These are phyloP conservation scores for Epinephelus coioides DNA, from an alignment of 2,797 vertebrate genomes.

Conservation along the genomic window DNA sequence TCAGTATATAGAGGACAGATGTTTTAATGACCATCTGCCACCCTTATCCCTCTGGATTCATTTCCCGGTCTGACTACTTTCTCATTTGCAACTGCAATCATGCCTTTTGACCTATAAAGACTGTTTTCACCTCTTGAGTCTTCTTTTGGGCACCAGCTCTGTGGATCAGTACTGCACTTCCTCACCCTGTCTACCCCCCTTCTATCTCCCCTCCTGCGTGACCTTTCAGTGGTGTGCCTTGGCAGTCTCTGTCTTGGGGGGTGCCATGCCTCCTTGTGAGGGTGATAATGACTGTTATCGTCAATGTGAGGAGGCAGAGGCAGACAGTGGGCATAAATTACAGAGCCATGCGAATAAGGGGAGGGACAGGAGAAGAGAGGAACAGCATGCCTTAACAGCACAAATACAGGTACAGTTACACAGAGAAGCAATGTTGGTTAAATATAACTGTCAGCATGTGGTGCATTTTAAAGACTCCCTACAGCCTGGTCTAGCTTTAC, in stretches of 20 bases:
- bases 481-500: slow-evolving; percentile 16
- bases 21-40: slow-evolving; percentile 60
- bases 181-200: slow-evolving; percentile 24
- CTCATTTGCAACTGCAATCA: slow-evolving; percentile 57
- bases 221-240: slow-evolving; percentile 66
- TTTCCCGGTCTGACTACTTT: slow-evolving; percentile 43
- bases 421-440: slow-evolving; percentile 20
- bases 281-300: slow-evolving; percentile 72
- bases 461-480: slow-evolving; percentile 50
- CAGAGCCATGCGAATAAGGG: slow-evolving; percentile 15
- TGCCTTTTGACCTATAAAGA: slow-evolving; percentile 43
- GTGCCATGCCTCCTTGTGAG: slow-evolving; percentile 60
- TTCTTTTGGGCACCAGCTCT: slow-evolving; percentile 26
- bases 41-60: slow-evolving; percentile 36
- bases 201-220: slow-evolving; percentile 56
- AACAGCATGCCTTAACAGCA: slow-evolving; percentile 34
- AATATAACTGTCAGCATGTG: slow-evolving; percentile 55
- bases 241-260: slow-evolving; percentile 60
- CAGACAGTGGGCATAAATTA: slow-evolving; percentile 57
- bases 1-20: slow-evolving; percentile 47
- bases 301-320: slow-evolving; percentile 51
- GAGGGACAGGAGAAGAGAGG: slow-evolving; percentile 20
- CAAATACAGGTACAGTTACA: slow-evolving; percentile 32
- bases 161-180: slow-evolving; percentile 43
- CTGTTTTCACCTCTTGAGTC: slow-evolving; percentile 4